These are phyloP conservation scores for Candoia aspera DNA, from an alignment of 2,113 vertebrate genomes.

Conservation along the genomic window DNA sequence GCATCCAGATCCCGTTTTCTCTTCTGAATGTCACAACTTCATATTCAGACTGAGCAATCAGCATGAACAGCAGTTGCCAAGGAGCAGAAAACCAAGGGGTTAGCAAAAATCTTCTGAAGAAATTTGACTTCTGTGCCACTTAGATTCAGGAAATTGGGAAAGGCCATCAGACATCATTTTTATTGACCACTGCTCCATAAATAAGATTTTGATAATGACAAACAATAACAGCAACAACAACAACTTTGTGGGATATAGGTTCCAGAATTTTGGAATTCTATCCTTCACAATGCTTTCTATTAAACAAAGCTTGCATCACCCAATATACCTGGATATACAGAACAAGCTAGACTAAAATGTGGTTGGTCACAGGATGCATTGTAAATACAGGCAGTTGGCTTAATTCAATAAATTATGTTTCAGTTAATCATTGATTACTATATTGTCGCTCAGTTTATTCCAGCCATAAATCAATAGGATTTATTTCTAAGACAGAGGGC, in stretches of 20 bases:
- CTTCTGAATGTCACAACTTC: constrained; percentile 76
- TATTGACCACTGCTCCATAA: too few species aligned
- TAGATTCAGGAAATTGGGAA: background rate
- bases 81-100: background rate
- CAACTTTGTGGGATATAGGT: background rate
- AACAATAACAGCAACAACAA: background rate
- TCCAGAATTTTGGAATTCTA: background rate
- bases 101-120: background rate
- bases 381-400: background rate
- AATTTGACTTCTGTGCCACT: background rate
- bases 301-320: background rate
- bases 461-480: background rate
- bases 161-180: background rate
- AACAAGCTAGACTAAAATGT: background rate
- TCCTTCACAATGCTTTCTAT: background rate
- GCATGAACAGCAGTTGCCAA: constrained; percentile 47
- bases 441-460: background rate
- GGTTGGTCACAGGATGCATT: background rate
- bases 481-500: background rate
- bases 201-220: background rate
- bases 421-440: background rate
- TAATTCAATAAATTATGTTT: background rate
- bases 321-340: background rate
- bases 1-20: constrained; percentile 74
- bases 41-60: constrained; percentile 69